Percentiles rank a stretch among this genome's conserved stretches.
Evolutionary conservation across 2,888 invertebrate species (phyloP).

Genomic region (Nomada goodeniana): DNA sequence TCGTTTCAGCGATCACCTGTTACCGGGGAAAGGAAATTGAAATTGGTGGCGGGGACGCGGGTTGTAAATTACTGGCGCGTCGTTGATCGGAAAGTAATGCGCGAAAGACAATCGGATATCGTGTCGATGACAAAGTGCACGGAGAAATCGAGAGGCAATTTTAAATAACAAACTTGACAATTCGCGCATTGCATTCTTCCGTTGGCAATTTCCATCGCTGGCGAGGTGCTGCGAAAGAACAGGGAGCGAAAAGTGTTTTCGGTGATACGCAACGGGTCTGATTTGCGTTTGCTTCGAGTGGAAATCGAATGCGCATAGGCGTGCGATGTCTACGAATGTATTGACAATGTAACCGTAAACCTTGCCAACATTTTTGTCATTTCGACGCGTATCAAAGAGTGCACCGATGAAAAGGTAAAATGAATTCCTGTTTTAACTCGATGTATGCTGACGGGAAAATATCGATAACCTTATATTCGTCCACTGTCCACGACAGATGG

Average conservation of each 20-base stretch:
- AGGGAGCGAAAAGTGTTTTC: background rate
- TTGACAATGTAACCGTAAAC: background rate
- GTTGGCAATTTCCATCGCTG: no score
- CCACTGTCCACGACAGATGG: background rate
- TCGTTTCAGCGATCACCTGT: background rate
- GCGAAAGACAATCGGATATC: background rate
- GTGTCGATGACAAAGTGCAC: no score
- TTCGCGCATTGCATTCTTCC: no score
- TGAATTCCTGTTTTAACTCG: background rate
- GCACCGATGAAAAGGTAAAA: background rate
- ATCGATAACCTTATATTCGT: slow-evolving; percentile 21
- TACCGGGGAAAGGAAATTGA: slow-evolving; percentile 20
- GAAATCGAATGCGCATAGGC: background rate
- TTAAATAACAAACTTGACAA: no score
- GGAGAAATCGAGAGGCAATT: background rate
- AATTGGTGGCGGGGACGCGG: background rate
- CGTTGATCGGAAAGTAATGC: slow-evolving; percentile 2
- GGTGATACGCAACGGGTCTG: no score
- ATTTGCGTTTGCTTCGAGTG: background rate
- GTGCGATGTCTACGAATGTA: background rate
- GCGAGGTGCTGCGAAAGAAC: background rate
- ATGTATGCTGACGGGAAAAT: background rate
- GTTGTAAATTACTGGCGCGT: no score
- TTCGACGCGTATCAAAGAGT: background rate
- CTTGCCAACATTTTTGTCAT: background rate